Base-by-base conservation (phyloP, 2,888 invertebrate genomes). In the Epicampocera succincta region DNA sequence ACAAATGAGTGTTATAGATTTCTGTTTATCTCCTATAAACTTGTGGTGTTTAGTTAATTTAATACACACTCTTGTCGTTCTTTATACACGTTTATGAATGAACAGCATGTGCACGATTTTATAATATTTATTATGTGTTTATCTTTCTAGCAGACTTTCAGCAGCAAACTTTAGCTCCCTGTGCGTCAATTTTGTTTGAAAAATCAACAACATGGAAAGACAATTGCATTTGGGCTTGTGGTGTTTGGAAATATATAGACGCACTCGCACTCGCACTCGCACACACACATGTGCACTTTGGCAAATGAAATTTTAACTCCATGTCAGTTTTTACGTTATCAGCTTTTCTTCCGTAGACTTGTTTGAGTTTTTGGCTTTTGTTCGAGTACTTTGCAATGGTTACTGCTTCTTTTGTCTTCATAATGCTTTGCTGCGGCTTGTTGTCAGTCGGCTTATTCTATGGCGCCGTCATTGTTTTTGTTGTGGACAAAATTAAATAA, bases 151-250 rank as follows among this genome's bases (percentile, higher is more conserved):
- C 58, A 60, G 72, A 58, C 65, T 50, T 65, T 60, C 33, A 44
- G 46, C n/a, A 66, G 29, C 11, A 38, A 56, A 21, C 42, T 40
- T 65, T 33, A 21, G 50, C n/a, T 66, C 52, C 78, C 78, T 46
- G 60, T 44, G 66, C 60, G 58, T 78, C 52, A 52, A 72, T 72
- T 66, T 58, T 52, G 17, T 29, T 42, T 3, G 29, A 78, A 52
- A 42, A 65, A 60, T 65, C 77, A 78, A 52, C 65, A 65, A 78
- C 58, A 58, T 72, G 52, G 44, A 72, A 50, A 72, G 44, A 66
- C 65, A 66, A 72, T 78, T 78, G 66, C 72, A 78, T 58, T 66
- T 78, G 72, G 78, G 78, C 52, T 60, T 72, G 50, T 60, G 58
- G 50, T 77, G 33, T 58, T 65, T 50, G 6, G 2, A 33, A 33